Conservation (phyloP, 37 sponge, comb jelly and placozoan genomes). For the Axinella damicornis region DNA sequence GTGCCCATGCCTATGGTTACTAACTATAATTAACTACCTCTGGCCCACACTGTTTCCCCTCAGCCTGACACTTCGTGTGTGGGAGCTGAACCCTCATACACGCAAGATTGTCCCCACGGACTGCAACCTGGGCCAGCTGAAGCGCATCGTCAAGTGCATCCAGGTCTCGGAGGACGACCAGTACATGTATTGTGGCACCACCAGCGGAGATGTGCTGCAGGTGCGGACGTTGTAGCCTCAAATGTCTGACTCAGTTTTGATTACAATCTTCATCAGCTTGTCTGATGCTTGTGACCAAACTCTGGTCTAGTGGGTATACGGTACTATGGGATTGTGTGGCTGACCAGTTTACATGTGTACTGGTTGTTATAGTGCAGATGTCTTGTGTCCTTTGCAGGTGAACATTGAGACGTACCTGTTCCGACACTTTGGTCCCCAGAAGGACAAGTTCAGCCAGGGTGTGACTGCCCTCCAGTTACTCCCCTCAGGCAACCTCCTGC, state of each 20-base stretch:
- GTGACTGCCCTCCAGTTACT: conserved; percentile 52
- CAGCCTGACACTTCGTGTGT: conserved; percentile 93
- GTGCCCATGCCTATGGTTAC: too few relatives aligned
- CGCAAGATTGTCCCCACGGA: conserved; percentile 95
- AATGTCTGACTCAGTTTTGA: too few relatives aligned
- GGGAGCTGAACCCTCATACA: conserved; percentile 87
- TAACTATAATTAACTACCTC: too few relatives aligned
- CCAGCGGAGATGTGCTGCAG: conserved; percentile 93
- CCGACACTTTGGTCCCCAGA: conserved; percentile 89
- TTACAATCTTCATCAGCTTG: not conserved
- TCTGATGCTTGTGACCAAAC: not conserved
- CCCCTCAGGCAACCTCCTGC: conserved; percentile 73
- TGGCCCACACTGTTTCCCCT: too few relatives aligned
- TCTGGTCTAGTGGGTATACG: too few relatives aligned
- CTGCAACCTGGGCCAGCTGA: conserved; percentile 94
- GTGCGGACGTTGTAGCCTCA: too few relatives aligned
- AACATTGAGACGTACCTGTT: conserved; percentile 87
- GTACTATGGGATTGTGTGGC: too few relatives aligned
- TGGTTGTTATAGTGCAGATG: too few relatives aligned
- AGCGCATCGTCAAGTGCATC: conserved; percentile 89
- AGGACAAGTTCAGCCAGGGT: conserved; percentile 90
- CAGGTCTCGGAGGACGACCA: conserved; percentile 82
- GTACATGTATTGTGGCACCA: conserved; percentile 94
- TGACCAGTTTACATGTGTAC: too few relatives aligned
- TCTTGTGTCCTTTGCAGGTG: conserved; percentile 39